Evolutionary conservation across 1,140 invertebrate species (phyloP).

Genomic region (Diachasma alloeum): DNA sequence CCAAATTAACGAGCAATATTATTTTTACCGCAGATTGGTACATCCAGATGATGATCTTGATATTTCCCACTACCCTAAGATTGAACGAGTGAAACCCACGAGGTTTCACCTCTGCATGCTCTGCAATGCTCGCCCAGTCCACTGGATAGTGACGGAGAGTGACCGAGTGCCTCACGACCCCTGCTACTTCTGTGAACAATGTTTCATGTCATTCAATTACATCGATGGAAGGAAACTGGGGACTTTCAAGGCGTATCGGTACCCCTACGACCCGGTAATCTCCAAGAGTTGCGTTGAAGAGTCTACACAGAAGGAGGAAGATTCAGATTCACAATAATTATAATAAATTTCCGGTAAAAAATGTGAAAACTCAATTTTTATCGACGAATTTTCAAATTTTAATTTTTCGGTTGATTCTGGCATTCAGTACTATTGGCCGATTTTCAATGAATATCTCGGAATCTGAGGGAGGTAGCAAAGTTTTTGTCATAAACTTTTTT

Average conservation of each 20-base stretch:
- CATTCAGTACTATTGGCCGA: too few species aligned
- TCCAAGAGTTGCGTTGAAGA: too few species aligned
- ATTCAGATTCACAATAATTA: too few species aligned
- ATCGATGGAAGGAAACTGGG: constrained; percentile 65
- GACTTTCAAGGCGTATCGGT: constrained; percentile 58
- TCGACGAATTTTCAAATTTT: too few species aligned
- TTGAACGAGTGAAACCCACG: constrained; percentile 58
- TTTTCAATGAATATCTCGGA: too few species aligned
- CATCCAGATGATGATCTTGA: constrained; percentile 61
- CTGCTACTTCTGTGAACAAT: constrained; percentile 72
- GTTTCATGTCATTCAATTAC: constrained; percentile 74
- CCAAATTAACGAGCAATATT: neutral
- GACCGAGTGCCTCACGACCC: constrained; percentile 72
- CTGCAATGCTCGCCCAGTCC: constrained; percentile 63
- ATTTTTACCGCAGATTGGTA: constrained; percentile 63
- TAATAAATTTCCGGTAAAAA: too few species aligned
- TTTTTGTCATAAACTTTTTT: too few species aligned
- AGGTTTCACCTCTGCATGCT: constrained; percentile 65
- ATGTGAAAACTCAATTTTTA: too few species aligned
- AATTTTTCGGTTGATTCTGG: too few species aligned
- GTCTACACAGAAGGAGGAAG: too few species aligned
- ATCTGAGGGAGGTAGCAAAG: too few species aligned
- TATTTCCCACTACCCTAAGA: constrained; percentile 65
- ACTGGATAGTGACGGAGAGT: constrained; percentile 70
- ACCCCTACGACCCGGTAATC: constrained; percentile 41